Conservation (phyloP, 2,888 invertebrate species). For the Chirona hameri region DNA sequence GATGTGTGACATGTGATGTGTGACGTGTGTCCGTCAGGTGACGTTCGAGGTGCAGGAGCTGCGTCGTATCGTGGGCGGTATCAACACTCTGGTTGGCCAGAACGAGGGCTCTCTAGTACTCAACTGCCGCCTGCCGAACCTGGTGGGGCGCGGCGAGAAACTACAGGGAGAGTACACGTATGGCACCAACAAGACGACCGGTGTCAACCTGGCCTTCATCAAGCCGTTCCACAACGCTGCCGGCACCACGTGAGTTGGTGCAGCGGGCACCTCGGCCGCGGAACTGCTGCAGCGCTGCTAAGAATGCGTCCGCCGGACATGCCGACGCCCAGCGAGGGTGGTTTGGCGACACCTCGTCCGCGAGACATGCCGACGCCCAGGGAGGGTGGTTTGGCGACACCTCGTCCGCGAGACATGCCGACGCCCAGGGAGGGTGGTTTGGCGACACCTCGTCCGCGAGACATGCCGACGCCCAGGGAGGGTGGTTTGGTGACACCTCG, state of each 20-base stretch:
- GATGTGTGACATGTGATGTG: not conserved
- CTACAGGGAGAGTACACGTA: constrained; percentile 77
- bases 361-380: no score
- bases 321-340: no score
- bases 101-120: constrained; percentile 82
- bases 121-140: constrained; percentile 73
- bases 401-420: no score
- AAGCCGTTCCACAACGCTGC: constrained; percentile 70
- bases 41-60: constrained; percentile 82
- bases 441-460: no score
- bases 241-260: constrained; percentile 43
- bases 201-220: constrained; percentile 70
- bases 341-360: no score
- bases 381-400: no score
- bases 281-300: no score
- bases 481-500: no score
- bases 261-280: no score
- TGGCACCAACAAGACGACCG: constrained; percentile 75
- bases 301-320: no score
- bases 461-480: no score
- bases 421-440: no score
- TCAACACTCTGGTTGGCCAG: constrained; percentile 83
- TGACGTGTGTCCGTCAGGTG: constrained; percentile 55
- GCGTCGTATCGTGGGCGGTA: constrained; percentile 74
- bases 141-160: constrained; percentile 79